phyloP scores from a whole-genome alignment of 2,113 vertebrate genomes.

The Mesoclemmys tuberculata region DNA sequence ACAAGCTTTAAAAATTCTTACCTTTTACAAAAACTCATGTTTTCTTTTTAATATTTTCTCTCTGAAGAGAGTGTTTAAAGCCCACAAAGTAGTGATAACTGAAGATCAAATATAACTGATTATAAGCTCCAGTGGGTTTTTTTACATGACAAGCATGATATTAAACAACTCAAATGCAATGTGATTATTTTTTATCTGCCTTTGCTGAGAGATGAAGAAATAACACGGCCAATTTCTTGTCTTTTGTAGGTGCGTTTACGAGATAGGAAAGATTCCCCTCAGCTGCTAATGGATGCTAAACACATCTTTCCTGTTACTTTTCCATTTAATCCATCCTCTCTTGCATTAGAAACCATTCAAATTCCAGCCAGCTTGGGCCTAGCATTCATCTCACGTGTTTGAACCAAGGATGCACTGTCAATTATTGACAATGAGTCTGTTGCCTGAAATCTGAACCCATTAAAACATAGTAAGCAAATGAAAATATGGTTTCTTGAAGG shows the following conservation, averaged over 20 bases:
- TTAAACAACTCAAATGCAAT: not conserved
- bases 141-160: not conserved
- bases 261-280: conserved; percentile 94
- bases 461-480: conserved; percentile 57
- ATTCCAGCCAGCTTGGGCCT: conserved; percentile 94
- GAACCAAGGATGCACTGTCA: conserved; percentile 52
- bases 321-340: conserved; percentile 94
- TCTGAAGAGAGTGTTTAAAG: not conserved
- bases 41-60: not conserved
- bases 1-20: not conserved
- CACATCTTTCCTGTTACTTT: conserved; percentile 98
- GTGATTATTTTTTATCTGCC: not conserved
- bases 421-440: conserved; percentile 10
- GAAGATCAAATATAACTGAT: not conserved
- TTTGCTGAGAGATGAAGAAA: not conserved
- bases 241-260: conserved; percentile 89
- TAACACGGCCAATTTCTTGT: conserved; percentile 41
- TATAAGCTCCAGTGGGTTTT: not conserved
- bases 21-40: not conserved
- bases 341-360: conserved; percentile 97
- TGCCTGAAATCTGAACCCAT: conserved; percentile 48
- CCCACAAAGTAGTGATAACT: not conserved
- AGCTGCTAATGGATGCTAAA: conserved; percentile 98
- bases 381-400: conserved; percentile 93
- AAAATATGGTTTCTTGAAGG: conserved; percentile 55